Evolutionary conservation across 2,888 invertebrate genomes (phyloP), one percentile per base, ranked within the genome.

Genomic region (Ornithoptera priamus): DNA sequence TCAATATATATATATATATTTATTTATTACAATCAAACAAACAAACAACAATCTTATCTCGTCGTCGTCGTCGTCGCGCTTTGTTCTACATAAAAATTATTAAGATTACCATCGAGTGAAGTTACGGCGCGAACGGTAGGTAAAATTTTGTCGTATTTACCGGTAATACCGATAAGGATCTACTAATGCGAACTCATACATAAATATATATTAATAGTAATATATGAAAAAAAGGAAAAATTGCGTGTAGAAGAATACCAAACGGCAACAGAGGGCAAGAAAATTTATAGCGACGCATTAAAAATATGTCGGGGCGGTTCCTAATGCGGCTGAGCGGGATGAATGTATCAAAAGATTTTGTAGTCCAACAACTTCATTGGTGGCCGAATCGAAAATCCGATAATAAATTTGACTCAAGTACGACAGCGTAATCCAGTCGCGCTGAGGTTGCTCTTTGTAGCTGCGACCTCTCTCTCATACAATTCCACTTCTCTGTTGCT

Each of bases 291-390:
- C 88, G 81, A 82, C 78, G 84, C 85, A 86, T 90, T 89, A 86
- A 89, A 89, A 89, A 90, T 91, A 87, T 89, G 83, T 86, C 85
- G 83, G 83, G 86, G 85, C 85, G 82, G 85, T 81, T 86, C 87
- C 89, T 89, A 90, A 91, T 89, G 88, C 89, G 90, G 90, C 89
- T 89, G 90, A 83, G 88, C 87, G 86, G 91, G 91, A 92, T 92
- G 91, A 91, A 92, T 92, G 91, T 92, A 92, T 92, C 92, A 92
- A 90, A 91, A 92, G 92, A 92, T 91, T 92, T 91, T 91, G 91
- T 91, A 90, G 91, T 91, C 90, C 90, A 89, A 92, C 92, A 92
- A 90, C 92, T 90, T 92, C 92, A 92, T 92, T 91, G 92, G 92
- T 92, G 92, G 92, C 91, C 92, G 89, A 90, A 90, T 90, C 90